Conservation (phyloP, 2,113 vertebrate species). For the Larimichthys polyactis region DNA sequence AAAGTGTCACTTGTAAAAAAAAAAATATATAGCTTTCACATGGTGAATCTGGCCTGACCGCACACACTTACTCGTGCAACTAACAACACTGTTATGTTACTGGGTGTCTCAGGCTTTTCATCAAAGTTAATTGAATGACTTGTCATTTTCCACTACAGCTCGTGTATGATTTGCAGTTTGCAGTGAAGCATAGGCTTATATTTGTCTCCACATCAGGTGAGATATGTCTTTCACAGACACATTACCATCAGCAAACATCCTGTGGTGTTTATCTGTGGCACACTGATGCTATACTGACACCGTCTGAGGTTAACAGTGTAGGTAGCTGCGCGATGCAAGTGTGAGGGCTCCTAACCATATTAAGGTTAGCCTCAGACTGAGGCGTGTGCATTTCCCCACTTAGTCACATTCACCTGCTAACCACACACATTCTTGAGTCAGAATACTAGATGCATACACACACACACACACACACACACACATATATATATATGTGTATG, state of each 20-base stretch:
- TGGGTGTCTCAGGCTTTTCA: conserved; percentile 49
- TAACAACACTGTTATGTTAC: conserved; percentile 28
- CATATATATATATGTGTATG: too few relatives aligned
- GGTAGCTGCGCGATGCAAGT: conserved; percentile 32
- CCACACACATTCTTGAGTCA: conserved; percentile 49
- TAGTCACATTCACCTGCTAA: conserved; percentile 68
- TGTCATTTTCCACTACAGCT: conserved; percentile 47
- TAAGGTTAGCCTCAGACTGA: conserved; percentile 68
- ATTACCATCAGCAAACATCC: conserved; percentile 70
- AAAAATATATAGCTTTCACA: conserved; percentile 53
- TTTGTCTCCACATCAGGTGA: conserved; percentile 57
- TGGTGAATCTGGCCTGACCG: conserved; percentile 36
- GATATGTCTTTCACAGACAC: conserved; percentile 50
- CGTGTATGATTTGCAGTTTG: conserved; percentile 41
- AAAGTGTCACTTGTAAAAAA: conserved; percentile 40
- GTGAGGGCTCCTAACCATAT: conserved; percentile 64
- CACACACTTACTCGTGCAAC: conserved; percentile 42
- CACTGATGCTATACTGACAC: conserved; percentile 49
- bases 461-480: too few relatives aligned
- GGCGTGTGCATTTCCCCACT: conserved; percentile 50
- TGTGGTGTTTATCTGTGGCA: conserved; percentile 67
- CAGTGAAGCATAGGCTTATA: conserved; percentile 17
- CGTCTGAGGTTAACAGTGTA: conserved; percentile 63
- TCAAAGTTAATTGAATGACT: conserved; percentile 53
- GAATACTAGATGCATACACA: neutral